Percentiles rank a stretch among this genome's conserved stretches.
phyloP scores from a whole-genome alignment of 1,140 invertebrate species.

The Drosophila saltans region DNA sequence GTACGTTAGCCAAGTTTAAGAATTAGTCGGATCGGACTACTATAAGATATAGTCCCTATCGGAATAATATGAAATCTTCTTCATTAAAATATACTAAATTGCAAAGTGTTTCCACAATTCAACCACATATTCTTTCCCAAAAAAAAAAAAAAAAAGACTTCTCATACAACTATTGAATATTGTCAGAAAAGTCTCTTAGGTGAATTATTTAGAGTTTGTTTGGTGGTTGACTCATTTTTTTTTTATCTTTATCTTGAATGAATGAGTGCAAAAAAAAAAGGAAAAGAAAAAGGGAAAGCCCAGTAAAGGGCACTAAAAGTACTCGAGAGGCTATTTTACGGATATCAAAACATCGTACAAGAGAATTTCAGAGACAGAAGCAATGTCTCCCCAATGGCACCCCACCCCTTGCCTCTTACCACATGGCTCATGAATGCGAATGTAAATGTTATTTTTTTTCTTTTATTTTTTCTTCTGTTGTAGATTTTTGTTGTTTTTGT shows the following conservation, averaged over 20 bases:
- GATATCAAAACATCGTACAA: conserved; percentile 68
- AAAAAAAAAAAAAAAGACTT: no score
- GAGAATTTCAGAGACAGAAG: conserved; percentile 27
- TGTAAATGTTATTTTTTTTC: conserved; percentile 45
- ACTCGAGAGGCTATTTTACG: conserved; percentile 67
- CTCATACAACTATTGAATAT: no score
- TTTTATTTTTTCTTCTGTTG: neutral
- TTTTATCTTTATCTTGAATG: conserved; percentile 31
- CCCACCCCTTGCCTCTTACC: conserved; percentile 9
- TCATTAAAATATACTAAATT: no score
- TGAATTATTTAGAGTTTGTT: conserved; percentile 15
- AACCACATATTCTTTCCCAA: no score
- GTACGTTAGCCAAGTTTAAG: no score
- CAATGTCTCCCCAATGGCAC: neutral
- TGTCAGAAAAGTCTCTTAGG: no score
- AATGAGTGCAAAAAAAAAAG: conserved; percentile 19
- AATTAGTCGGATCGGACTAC: no score
- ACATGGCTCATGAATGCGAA: conserved; percentile 64
- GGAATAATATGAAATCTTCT: no score
- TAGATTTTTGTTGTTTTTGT: conserved; percentile 16
- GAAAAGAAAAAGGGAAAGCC: conserved; percentile 15
- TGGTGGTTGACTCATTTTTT: conserved; percentile 43
- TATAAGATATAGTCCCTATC: no score
- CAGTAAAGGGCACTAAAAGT: conserved; percentile 28
- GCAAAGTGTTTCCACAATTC: no score